These are phyloP conservation scores for Cylindroiulus punctatus DNA, from an alignment of 2,888 invertebrate genomes.

Conservation along the genomic window DNA sequence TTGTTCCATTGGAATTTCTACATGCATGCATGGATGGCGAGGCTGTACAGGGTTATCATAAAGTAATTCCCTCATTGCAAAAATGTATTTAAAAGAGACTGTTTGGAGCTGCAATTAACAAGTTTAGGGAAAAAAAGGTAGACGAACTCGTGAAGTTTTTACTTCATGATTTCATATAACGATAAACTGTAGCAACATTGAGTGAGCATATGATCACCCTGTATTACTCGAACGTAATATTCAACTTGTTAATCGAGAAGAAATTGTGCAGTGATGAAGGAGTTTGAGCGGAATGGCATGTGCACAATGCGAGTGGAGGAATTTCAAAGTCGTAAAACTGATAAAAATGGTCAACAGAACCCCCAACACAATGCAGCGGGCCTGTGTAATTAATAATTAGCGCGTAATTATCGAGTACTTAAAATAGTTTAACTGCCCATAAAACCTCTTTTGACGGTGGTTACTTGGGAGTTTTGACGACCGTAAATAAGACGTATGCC, in stretches of 20 bases:
- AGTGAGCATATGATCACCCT: too few relatives aligned
- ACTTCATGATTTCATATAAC: too few relatives aligned
- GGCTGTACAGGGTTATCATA: too few relatives aligned
- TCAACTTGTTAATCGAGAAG: neutral
- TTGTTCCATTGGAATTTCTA: too few relatives aligned
- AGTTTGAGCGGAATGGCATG: neutral
- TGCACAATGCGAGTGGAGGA: neutral
- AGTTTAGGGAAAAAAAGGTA: too few relatives aligned
- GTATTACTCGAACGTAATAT: neutral
- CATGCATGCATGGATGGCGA: too few relatives aligned
- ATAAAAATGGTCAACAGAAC: neutral
- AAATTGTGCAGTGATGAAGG: neutral
- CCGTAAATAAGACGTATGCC: neutral
- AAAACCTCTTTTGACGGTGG: neutral
- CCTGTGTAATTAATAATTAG: neutral
- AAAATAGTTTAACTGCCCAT: neutral
- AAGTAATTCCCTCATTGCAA: too few relatives aligned
- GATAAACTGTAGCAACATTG: too few relatives aligned
- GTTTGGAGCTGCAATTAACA: too few relatives aligned
- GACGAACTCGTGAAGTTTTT: too few relatives aligned
- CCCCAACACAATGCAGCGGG: neutral
- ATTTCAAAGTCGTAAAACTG: conserved; percentile 20
- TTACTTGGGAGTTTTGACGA: neutral
- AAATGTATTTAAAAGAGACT: too few relatives aligned
- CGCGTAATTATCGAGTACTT: neutral